Base-by-base conservation (phyloP, 2,888 invertebrate genomes). In the Timema cristinae region DNA sequence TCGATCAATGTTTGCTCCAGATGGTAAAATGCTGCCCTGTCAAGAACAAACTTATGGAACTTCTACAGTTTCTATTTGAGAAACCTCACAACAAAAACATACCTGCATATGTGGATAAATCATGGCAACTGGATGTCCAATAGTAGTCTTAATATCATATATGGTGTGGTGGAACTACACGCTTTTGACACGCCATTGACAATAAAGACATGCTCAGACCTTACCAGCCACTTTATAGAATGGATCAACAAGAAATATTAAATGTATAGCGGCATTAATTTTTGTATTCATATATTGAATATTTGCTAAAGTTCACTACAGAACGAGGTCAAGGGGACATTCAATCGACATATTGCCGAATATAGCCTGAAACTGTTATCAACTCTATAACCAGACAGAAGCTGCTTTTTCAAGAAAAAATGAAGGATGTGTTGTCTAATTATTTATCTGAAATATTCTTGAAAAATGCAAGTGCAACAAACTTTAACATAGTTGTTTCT, bases 261-360 rank as follows among this genome's bases (percentile, higher is more conserved):
- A 15, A 4, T 7, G 16, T 56, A 56, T 7, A 56, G 2, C 5
- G 4, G 56, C 56, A 4, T 56, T 16, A n/a, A 56, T 7, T 56
- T n/a, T n/a, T n/a, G n/a, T n/a, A 56, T 7, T 15, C 56, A 11
- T 56, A 11, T 7, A 56, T 56, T 16, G 56, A 59, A 11, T n/a
- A 59, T 59, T 59, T 32, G 8, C 15, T 59, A 59, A 59, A 32
- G 59, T 59, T 59, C 59, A 59, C 59, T 59, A 59, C 5, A 6
- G 59, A 59, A 59, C 32, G 4, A 32, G 4, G 61, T 16, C 61
- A 5, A 47, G 16, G 16, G 32, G 7, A 61, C 48, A 48, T 16
- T 61, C 47, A 61, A 10, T 16, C 16, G 48, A 61, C 61, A 47
- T 16, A 61, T 16, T 61, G 16, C 61, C 8, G 15, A 61, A 61